phyloP scores from a whole-genome alignment of 2,888 invertebrate species.

The Scaeva pyrastri region DNA sequence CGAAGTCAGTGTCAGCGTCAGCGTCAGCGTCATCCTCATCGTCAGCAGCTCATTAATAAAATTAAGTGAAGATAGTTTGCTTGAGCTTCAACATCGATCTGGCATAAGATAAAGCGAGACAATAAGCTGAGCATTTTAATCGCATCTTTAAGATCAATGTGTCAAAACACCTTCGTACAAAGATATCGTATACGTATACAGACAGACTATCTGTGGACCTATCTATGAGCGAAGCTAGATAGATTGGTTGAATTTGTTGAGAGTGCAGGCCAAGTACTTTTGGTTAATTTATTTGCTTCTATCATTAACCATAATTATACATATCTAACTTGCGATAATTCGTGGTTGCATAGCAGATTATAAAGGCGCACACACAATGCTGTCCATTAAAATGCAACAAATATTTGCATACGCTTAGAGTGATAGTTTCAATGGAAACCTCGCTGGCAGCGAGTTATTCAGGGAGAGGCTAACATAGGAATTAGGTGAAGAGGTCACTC shows the following conservation, averaged over 20 bases:
- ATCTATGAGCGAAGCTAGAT: neutral
- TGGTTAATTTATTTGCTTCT: conserved; percentile 68
- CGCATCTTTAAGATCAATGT: conserved; percentile 32
- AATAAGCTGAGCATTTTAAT: conserved; percentile 22
- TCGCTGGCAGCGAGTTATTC: neutral
- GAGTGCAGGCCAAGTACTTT: conserved; percentile 35
- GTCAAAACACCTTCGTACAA: conserved; percentile 12
- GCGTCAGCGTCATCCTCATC: neutral
- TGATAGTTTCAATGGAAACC: conserved; percentile 12
- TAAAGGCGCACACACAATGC: conserved; percentile 22
- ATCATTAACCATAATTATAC: conserved; percentile 68
- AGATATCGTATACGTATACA: too few relatives aligned
- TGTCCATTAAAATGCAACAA: conserved; percentile 62
- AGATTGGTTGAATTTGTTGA: conserved; percentile 1
- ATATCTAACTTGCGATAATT: neutral
- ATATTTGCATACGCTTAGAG: conserved; percentile 64
- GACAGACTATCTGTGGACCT: neutral
- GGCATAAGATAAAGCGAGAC: neutral
- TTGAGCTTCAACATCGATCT: conserved; percentile 5
- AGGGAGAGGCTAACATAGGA: conserved; percentile 34
- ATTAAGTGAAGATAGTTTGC: neutral
- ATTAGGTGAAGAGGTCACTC: conserved; percentile 69
- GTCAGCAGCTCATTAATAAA: neutral
- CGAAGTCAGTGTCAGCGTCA: conserved; percentile 6
- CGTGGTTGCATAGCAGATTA: neutral